Base-by-base conservation (phyloP, 2,797 vertebrate genomes). In the Fistularia commersonii region DNA sequence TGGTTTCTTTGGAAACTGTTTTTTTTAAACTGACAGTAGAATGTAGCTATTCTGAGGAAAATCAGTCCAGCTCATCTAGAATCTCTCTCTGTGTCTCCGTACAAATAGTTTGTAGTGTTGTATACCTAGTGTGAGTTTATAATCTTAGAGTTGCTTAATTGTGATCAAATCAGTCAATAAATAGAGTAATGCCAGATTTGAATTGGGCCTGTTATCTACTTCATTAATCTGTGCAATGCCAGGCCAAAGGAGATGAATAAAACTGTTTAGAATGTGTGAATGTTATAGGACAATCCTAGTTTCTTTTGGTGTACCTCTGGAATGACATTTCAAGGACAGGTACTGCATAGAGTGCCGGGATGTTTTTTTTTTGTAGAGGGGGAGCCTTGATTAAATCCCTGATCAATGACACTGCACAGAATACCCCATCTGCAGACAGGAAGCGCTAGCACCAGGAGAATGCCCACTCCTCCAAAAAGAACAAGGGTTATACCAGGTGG, bases 401-500 rank as follows among this genome's bases (percentile, higher is more conserved):
- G 44, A 33, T 33, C 58, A 63, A 60, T 81, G 79, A 68, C 88
- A 88, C 62, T 81, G 82, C 81, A 87, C 88, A 89, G 83, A 84
- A 54, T 45, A 59, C 54, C 31, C 5, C 3, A n/a, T 61, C 54
- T 59, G 64, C 62, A 64, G 61, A 32, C 62, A 54, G 56, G 77
- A 75, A 81, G 74, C 61, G 42, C 79, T 80, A 77, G 58, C 80
- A 89, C 82, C 80, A 87, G 66, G 52, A 71, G 41, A 77, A 52
- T 51, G 45, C 51, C 34, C 49, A 11, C 15, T 11, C 12, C 36
- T 14, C 12, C 12, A 54, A 41, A 50, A 58, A 55, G 35, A 54
- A 48, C 47, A 43, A 39, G 39, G 12, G 35, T 76, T 81, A 81
- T 91, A 91, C 88, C 88, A 85, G 69, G 72, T 88, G 86, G 54